Base-by-base conservation (phyloP, 2,888 invertebrate species). In the Chironomus tentans region DNA sequence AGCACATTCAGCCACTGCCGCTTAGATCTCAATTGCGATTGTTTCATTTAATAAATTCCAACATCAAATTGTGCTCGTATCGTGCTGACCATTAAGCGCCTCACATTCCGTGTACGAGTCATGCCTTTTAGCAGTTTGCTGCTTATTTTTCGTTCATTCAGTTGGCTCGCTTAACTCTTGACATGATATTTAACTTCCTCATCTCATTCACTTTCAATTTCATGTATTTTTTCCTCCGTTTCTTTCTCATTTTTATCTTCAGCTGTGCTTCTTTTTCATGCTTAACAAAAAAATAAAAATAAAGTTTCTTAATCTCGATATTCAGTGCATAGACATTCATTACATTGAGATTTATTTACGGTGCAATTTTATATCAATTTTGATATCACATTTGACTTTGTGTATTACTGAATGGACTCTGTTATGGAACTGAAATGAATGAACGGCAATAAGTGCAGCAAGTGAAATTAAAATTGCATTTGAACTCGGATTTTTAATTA, bases 161-260 rank as follows among this genome's bases (percentile, higher is more conserved):
- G 24, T 21, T 24, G 15, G 56, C 56, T 18, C 65, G 65, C 24
- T 65, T 22, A 65, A 65, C 65, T 65, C 65, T 24, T 65, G 65
- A 65, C 65, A 65, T 24, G 65, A 65, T 65, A 65, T 65, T 65
- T 24, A 65, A 65, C 65, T 65, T 65, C 65, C 65, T 65, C 65
- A 65, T 65, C 65, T 65, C 24, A 65, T 65, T 65, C 65, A 65
- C 65, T 65, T 65, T 65, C 65, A 65, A 65, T 65, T 65, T 65
- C 65, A 24, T 65, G 65, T 21, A 24, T 65, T 12, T 10, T 65
- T 22, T 65, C 21, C 12, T 56, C 56, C 10, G 24, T 65, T 12
- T 10, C 24, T 22, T 65, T 10, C 12, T 56, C 56, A 5, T 4
- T 65, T 65, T 65, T 65, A 22, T 65, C 65, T 13, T 21, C 65